Evolutionary conservation across 2,797 vertebrate species (phyloP).

Genomic region (Scleropages formosus): DNA sequence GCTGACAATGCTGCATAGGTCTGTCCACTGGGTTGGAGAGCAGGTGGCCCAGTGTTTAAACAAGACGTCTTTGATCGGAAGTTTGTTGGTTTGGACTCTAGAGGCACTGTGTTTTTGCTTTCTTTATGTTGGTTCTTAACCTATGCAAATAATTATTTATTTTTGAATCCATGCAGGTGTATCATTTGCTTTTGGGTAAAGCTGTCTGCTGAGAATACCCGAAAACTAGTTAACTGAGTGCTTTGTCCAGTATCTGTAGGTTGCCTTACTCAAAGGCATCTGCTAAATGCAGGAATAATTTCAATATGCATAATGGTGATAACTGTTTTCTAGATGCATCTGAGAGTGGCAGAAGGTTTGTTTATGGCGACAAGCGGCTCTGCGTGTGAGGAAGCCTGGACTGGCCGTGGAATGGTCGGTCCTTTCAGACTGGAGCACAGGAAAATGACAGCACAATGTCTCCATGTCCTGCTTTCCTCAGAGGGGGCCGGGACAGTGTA

Average conservation of each 20-base stretch:
- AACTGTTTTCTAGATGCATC: neutral
- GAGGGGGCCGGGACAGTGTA: neutral
- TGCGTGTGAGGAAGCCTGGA: neutral
- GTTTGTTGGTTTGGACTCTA: no score
- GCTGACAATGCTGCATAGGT: no score
- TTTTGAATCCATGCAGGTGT: neutral
- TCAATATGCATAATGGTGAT: neutral
- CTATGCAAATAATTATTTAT: neutral
- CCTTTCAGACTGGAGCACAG: neutral
- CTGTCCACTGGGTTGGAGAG: no score
- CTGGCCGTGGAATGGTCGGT: no score
- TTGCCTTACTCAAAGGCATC: no score
- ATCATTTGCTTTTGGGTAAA: neutral
- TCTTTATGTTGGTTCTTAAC: no score
- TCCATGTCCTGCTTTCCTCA: constrained; percentile 18
- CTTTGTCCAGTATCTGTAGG: no score
- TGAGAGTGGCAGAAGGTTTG: neutral
- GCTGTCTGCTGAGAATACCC: no score
- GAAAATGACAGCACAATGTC: constrained; percentile 9
- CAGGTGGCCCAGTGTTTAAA: no score
- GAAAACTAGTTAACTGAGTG: no score
- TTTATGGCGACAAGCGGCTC: neutral
- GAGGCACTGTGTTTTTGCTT: no score
- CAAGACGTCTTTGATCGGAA: no score
- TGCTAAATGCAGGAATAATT: neutral